Evolutionary conservation across 2,888 invertebrate genomes (phyloP), one percentile per base, ranked within the genome.

Genomic region (Eudemis profundana): DNA sequence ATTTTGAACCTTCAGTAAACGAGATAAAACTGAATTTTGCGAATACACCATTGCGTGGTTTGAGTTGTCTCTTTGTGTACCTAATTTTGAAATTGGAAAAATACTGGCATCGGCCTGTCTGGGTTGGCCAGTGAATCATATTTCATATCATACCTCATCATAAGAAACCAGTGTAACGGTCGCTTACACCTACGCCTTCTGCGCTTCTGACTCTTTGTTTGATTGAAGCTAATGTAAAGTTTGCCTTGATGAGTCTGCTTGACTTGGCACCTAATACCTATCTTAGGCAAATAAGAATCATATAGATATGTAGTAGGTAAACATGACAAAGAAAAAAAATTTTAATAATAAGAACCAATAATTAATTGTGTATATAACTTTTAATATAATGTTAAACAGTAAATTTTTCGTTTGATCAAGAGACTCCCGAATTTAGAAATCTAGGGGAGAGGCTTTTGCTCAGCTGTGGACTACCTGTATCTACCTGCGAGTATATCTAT

Each of bases 131-230:
- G 38, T 84, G 83, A 85, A 76, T 85, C 86, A 86, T 76, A 70
- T 66, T 15, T 29, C 14, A 49, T 42, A 0, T 40, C 40, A 4
- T 53, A 21, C 50, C 17, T n/a, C n/a, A n/a, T n/a, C n/a, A n/a
- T n/a, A n/a, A n/a, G 54, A 70, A 68, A 61, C 74, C 70, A 71
- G 68, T 74, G 15, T 56, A 78, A 78, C 77, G 75, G 75, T 76
- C 70, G 70, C 60, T 72, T 64, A 71, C 61, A 61, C 85, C 86
- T 76, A 85, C 87, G 82, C 81, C 67, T 79, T 79, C 59, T 82
- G 72, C 82, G 78, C 75, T 49, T 60, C 33, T 12, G 46, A 40
- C 3, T 47, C 64, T 57, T 64, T 64, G 64, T 64, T 49, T 51
- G 64, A 59, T 64, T 27, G 33, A 56, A 29, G 56, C 42, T 40